Evolutionary conservation across 2,113 vertebrate genomes (phyloP), one percentile per base, ranked within the genome.

Genomic region (Gadus chalcogrammus): DNA sequence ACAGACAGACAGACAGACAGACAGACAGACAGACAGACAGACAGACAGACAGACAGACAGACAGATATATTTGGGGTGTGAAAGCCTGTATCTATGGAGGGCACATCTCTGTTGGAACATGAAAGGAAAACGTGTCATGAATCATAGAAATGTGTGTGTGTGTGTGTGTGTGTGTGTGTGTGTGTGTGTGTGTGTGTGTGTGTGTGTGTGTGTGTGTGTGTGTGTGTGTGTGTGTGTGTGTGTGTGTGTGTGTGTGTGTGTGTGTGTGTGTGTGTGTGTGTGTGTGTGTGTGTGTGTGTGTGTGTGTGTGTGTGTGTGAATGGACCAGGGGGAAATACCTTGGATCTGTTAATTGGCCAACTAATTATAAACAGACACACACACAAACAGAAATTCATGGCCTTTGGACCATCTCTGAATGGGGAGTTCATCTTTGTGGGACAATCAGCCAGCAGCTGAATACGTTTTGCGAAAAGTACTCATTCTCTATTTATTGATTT

Each of bases 321-420:
- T 83, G 86, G 88, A 90, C 91, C 91, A 91, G 92, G 82, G 73
- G 74, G 80, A 78, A 64, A 64, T 81, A 87, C 78, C 89, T 93
- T 93, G 90, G 83, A 93, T 86, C 85, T 92, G 89, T 91, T 95
- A 94, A 94, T 92, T 93, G 93, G 91, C 91, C 85, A 83, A 91
- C 91, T 93, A 89, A 94, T 94, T 94, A 81, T 77, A 71, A 59
- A 53, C 67, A 68, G 67, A 79, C 78, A 78, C 79, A 75, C 67
- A 60, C 74, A 69, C 61, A 62, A 79, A 56, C 70, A 68, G 64
- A 80, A 74, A 76, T 75, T 73, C 65, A 48, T 72, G 68, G 69
- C 79, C 74, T 69, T 71, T 35, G 64, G 55, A 65, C 48, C 35
- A 38, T 27, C 18, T 31, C 59, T 68, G 58, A 81, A 82, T 80